These are phyloP conservation scores for Protomyctophum bolini DNA, from an alignment of 2,113 vertebrate species.

Conservation along the genomic window DNA sequence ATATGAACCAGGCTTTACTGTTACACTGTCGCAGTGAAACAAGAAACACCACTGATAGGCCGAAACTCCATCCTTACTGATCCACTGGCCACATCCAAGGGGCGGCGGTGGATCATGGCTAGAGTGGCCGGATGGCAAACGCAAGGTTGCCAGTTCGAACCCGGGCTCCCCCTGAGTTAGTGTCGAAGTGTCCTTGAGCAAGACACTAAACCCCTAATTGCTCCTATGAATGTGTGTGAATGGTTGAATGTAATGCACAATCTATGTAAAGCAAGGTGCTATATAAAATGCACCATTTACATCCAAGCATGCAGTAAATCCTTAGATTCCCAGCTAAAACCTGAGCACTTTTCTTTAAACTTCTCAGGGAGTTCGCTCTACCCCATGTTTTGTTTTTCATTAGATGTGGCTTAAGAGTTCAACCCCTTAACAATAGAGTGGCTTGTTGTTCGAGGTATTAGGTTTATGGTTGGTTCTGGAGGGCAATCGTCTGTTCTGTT, in stretches of 20 bases:
- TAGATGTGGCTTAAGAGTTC: constrained; percentile 33
- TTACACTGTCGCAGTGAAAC: constrained; percentile 18
- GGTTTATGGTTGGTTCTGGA: constrained; percentile 6
- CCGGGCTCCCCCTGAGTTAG: too few relatives aligned
- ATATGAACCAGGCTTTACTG: not conserved
- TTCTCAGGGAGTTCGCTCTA: constrained; percentile 11
- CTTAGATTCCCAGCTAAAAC: constrained; percentile 12
- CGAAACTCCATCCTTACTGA: constrained; percentile 8
- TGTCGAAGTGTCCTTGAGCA: too few relatives aligned
- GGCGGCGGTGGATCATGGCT: too few relatives aligned
- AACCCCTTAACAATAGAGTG: not conserved
- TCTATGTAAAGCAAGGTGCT: too few relatives aligned
- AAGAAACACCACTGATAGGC: constrained; percentile 8
- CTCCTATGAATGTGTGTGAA: too few relatives aligned
- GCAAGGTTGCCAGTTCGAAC: too few relatives aligned
- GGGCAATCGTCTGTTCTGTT: not conserved
- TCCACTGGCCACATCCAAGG: not conserved
- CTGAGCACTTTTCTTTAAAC: not conserved
- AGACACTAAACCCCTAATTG: too few relatives aligned
- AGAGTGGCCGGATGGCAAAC: too few relatives aligned
- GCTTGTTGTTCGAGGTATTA: constrained; percentile 15
- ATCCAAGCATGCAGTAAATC: too few relatives aligned
- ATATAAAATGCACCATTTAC: too few relatives aligned
- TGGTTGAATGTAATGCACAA: too few relatives aligned
- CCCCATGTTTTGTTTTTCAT: constrained; percentile 32